phyloP scores from a whole-genome alignment of 2,888 invertebrate genomes.

The Orthosia cruda region DNA sequence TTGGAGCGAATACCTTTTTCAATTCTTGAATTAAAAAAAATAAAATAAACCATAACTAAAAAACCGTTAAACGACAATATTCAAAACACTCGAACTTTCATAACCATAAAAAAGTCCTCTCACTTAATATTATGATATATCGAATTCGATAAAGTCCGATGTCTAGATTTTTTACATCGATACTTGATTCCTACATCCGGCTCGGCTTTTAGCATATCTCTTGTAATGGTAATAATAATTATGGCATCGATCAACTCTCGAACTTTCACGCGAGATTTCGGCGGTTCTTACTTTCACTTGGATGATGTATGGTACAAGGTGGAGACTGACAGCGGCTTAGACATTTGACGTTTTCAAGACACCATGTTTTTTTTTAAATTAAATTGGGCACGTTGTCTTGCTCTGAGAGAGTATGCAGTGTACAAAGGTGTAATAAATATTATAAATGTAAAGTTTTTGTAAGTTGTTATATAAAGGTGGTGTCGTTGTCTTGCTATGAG shows the following conservation, averaged over 20 bases:
- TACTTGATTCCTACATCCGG: constrained; percentile 81
- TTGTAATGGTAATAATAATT: constrained; percentile 91
- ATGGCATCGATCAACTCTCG: constrained; percentile 90
- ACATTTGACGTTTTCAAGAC: neutral
- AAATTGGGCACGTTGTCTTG: too few species aligned
- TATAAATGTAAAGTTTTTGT: too few species aligned
- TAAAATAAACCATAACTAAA: constrained; percentile 2
- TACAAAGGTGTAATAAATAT: too few species aligned
- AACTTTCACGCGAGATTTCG: constrained; percentile 91
- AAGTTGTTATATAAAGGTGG: too few species aligned
- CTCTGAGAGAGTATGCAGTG: too few species aligned
- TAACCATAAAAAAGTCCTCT: constrained; percentile 33
- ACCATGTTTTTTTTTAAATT: neutral
- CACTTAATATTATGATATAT: constrained; percentile 45
- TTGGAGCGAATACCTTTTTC: too few species aligned
- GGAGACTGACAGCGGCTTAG: constrained; percentile 48
- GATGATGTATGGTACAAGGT: constrained; percentile 63
- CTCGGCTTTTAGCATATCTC: constrained; percentile 89
- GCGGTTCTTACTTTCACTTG: constrained; percentile 89
- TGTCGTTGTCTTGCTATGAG: too few species aligned
- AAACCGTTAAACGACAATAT: constrained; percentile 15
- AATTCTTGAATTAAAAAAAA: neutral
- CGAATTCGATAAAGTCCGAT: constrained; percentile 22
- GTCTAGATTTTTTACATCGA: constrained; percentile 71
- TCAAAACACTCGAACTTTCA: constrained; percentile 32